Base-by-base conservation (phyloP, 2,797 vertebrate genomes). In the Sciaenops ocellatus region DNA sequence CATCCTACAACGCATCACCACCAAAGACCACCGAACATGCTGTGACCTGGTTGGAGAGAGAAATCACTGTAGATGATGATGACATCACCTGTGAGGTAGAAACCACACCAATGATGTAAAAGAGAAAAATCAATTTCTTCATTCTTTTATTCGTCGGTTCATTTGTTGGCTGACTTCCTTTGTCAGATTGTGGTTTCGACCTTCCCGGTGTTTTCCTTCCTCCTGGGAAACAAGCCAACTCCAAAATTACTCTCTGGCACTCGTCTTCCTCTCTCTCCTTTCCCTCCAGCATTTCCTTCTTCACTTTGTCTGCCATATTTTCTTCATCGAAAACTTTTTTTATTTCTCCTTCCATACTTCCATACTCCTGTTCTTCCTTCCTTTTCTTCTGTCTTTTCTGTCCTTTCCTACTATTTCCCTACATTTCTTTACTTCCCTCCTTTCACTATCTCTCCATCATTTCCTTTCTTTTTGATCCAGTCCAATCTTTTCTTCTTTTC, bases 171-270 rank as follows among this genome's bases (percentile, higher is more conserved):
- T 47, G 63, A 73, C 68, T 71, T 9, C 38, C 65, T 77, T 48
- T 62, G 61, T 80, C 67, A 63, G 68, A 59, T 69, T 73, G 74
- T 82, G 59, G 46, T 66, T 84, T 86, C 26, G 54, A 85, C 85
- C 83, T 75, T 79, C 77, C 68, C 42, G 0, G 3, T 60, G 56
- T 79, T 83, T 78, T 50, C 51, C 42, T 69, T 79, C 51, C 46
- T 76, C 5, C 84, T 17, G 69, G 86, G 88, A 90, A 69, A 56
- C 20, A 1, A 18, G 83, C 83, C 86, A 87, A 50, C 42, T 64
- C 92, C 90, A 89, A 92, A 90, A 95, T 90, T 11, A 56, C 63
- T 95, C 95, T 94, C 93, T 91, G 94, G 95, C 94, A 91, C 93
- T 95, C 94, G 80, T 72, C 73, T 4, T 51, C 38, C 59, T 65